Evolutionary conservation across 2,113 vertebrate species (phyloP).

Genomic region (Poeciliopsis retropinna): DNA sequence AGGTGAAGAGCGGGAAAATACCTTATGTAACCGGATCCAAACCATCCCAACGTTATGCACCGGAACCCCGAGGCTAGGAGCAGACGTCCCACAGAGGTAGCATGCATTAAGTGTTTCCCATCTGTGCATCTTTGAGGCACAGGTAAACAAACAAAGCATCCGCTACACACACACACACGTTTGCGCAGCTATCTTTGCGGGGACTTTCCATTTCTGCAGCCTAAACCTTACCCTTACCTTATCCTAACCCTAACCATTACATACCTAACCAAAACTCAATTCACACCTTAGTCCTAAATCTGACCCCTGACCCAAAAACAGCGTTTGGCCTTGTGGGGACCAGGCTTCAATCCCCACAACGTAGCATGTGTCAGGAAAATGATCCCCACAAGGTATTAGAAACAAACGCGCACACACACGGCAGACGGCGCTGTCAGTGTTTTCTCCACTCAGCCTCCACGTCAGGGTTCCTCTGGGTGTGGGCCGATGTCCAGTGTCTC

Average conservation of each 20-base stretch:
- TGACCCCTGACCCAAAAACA: too few species aligned
- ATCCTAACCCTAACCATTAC: too few species aligned
- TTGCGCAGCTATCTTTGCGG: too few species aligned
- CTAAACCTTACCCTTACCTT: too few species aligned
- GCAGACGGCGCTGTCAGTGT: constrained; percentile 29
- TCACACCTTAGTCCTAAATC: too few species aligned
- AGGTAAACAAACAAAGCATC: constrained; percentile 60
- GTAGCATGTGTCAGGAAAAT: too few species aligned
- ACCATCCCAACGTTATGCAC: constrained; percentile 28
- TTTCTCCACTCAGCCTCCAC: constrained; percentile 15
- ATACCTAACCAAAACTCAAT: too few species aligned
- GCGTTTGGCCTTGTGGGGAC: too few species aligned
- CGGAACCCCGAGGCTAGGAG: constrained; percentile 37
- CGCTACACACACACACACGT: neutral
- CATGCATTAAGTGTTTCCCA: constrained; percentile 50
- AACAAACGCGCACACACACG: constrained; percentile 48
- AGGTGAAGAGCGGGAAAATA: constrained; percentile 39
- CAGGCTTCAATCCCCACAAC: too few species aligned
- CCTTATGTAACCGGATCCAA: constrained; percentile 32
- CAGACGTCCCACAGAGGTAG: constrained; percentile 36
- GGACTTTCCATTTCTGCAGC: too few species aligned
- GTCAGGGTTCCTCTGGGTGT: constrained; percentile 18
- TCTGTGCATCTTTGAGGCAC: constrained; percentile 50
- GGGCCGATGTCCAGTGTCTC: constrained; percentile 25
- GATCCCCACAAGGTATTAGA: too few species aligned